phyloP scores from a whole-genome alignment of 2,888 invertebrate species.

The Acronicta alni region DNA sequence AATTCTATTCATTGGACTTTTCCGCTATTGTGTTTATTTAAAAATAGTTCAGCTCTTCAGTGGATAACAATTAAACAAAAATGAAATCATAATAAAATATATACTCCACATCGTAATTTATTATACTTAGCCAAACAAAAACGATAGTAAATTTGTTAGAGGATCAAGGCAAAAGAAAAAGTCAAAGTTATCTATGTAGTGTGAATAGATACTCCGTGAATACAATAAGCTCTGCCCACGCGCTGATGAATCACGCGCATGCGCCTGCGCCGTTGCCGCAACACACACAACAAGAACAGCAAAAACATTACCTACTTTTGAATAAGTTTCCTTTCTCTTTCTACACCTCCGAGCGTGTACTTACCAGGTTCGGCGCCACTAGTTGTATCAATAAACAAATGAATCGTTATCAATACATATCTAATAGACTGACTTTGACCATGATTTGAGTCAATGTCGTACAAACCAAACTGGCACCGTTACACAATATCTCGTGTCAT shows the following conservation, averaged over 20 bases:
- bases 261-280: slow-evolving; percentile 73
- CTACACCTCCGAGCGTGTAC: slow-evolving; percentile 82
- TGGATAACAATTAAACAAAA: slow-evolving; percentile 55
- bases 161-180: slow-evolving; percentile 77
- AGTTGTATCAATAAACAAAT: slow-evolving; percentile 75
- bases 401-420: slow-evolving; percentile 61
- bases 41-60: slow-evolving; percentile 57
- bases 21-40: slow-evolving; percentile 68
- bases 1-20: slow-evolving; percentile 68
- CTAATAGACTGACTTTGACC: slow-evolving; percentile 69
- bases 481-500: slow-evolving; percentile 35
- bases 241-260: slow-evolving; percentile 84
- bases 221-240: slow-evolving; percentile 87
- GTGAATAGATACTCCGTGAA: slow-evolving; percentile 76
- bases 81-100: slow-evolving; percentile 54
- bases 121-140: slow-evolving; percentile 55
- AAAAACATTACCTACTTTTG: slow-evolving; percentile 89
- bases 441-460: slow-evolving; percentile 63
- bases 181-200: slow-evolving; percentile 72
- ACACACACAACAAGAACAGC: slow-evolving; percentile 77
- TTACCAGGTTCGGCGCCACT: slow-evolving; percentile 78
- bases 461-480: slow-evolving; percentile 50
- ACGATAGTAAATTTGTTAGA: slow-evolving; percentile 62
- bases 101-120: slow-evolving; percentile 44
- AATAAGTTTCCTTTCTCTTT: slow-evolving; percentile 89